These are phyloP conservation scores for Phalacrocorax carbo DNA, from an alignment of 2,113 vertebrate genomes.

Conservation along the genomic window DNA sequence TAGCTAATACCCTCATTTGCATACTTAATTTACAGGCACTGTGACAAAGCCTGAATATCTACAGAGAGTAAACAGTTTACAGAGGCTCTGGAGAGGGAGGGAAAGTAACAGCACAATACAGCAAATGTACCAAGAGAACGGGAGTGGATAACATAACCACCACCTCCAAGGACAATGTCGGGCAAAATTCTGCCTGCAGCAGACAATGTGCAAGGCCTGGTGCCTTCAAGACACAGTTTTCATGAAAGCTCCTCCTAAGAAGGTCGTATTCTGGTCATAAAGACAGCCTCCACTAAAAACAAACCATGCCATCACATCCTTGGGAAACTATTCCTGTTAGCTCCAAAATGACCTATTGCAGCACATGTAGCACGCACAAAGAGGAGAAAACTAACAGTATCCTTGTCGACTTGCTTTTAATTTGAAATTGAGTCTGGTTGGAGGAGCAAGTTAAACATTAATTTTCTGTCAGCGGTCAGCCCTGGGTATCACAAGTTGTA, in stretches of 20 bases:
- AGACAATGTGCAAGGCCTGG: neutral
- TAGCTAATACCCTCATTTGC: neutral
- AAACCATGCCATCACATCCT: neutral
- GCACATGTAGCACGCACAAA: neutral
- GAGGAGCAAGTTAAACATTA: conserved; percentile 54
- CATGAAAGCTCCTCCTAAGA: neutral
- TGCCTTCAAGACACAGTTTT: neutral
- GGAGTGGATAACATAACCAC: neutral
- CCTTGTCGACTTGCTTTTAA: conserved; percentile 12
- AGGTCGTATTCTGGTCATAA: neutral
- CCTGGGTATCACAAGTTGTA: neutral
- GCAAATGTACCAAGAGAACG: rapidly evolving
- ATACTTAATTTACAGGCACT: neutral
- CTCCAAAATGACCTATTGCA: neutral
- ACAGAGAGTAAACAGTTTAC: neutral
- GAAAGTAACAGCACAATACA: neutral
- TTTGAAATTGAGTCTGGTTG: conserved; percentile 11
- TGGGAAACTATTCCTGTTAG: neutral
- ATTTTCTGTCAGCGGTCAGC: conserved; percentile 19
- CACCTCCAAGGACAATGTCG: neutral
- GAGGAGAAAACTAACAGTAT: neutral
- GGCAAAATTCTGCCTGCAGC: neutral
- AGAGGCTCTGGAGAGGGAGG: neutral
- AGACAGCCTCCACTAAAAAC: neutral
- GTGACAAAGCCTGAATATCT: neutral